These are phyloP conservation scores for Chelonus insularis DNA, from an alignment of 1,140 invertebrate genomes.

Conservation along the genomic window DNA sequence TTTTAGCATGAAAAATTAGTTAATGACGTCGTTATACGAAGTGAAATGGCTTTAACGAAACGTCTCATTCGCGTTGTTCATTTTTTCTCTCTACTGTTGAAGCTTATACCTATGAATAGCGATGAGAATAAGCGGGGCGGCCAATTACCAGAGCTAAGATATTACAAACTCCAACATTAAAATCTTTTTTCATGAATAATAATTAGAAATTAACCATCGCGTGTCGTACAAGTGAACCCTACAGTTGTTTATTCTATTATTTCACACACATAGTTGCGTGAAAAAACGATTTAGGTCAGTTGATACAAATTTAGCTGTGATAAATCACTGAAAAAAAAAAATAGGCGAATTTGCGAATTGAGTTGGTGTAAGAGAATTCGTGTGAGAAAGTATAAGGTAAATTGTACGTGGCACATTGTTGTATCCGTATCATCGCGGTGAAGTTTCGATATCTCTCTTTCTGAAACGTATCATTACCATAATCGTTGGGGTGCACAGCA, in stretches of 20 bases:
- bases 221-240: neutral
- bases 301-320: no score
- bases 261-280: no score
- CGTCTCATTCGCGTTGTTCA: conserved; percentile 14
- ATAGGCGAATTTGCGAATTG: neutral
- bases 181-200: conserved; percentile 32
- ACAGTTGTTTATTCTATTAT: neutral
- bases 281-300: no score
- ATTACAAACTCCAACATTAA: conserved; percentile 32
- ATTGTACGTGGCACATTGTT: conserved; percentile 28
- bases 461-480: conserved; percentile 55
- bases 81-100: neutral
- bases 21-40: conserved; percentile 56
- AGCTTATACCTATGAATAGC: conserved; percentile 48
- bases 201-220: conserved; percentile 36
- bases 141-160: conserved; percentile 41
- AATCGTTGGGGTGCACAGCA: conserved; percentile 44
- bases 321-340: neutral
- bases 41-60: conserved; percentile 46
- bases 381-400: neutral
- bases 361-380: neutral
- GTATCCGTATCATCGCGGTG: conserved; percentile 54
- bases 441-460: conserved; percentile 45
- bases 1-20: neutral
- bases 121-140: conserved; percentile 47